Evolutionary conservation across 2,797 vertebrate species (phyloP), one percentile per base, ranked within the genome.

Genomic region (Thunnus albacares): DNA sequence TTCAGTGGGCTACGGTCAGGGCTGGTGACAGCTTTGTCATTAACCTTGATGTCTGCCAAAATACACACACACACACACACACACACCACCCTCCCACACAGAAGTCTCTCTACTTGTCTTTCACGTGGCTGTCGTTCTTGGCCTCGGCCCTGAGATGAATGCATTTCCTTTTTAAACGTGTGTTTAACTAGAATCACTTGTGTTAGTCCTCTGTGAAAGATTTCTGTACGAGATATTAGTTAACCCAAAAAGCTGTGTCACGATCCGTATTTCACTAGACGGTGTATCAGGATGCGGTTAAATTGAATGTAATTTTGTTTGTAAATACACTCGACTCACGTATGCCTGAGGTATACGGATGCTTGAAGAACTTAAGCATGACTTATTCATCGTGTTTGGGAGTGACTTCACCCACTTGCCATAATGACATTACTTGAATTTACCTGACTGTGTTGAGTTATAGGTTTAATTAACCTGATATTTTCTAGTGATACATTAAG

Each of bases 31-130:
- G 87, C 79, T 58, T 72, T 72, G 82, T 90, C 87, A 87, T 93
- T 95, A 94, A 94, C 94, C 91, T 94, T 93, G 90, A 90, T 59
- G 81, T 70, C 75, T 87, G 90, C 81, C 79, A 84, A 83, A 52
- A 80, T 3, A 77, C 17, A 71, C 81, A 26, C 65, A 61, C 63
- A 22, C 33, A 30, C 69, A 7, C 56, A 35, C 58, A 33, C 30
- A 33, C 30, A 33, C 30, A 33, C 30, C 35, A 38, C 35, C 35
- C 35, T 38, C 35, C 35, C 38, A 38, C 38, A 38, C 38, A 38
- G 0, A 66, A 11, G 0, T 35, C 10, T 45, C 65, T 67, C 41
- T 53, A 66, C 61, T 71, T 30, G 53, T 73, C 67, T 51, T 49
- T 72, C 49, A 72, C 64, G 71, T 41, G 51, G 58, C 66, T 75